These are phyloP conservation scores for Limnephilus auricula DNA, from an alignment of 2,888 invertebrate species.

Conservation along the genomic window DNA sequence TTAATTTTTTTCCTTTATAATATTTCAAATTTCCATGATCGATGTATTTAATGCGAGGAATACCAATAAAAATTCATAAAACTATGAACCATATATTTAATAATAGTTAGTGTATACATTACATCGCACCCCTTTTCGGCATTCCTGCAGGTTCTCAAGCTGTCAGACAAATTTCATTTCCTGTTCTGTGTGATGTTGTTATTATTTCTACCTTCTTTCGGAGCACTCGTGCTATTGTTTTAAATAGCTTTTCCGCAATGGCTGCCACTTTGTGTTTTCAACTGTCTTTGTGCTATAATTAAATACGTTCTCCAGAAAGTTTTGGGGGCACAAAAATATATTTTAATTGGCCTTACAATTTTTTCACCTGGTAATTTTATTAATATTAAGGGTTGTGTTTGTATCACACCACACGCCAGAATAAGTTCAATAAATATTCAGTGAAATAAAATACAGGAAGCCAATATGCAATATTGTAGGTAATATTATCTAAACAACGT, in stretches of 20 bases:
- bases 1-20: too few species aligned
- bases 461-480: too few species aligned
- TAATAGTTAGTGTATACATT: not conserved
- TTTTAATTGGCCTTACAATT: not conserved
- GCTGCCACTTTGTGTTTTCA: not conserved
- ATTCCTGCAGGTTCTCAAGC: conserved; percentile 31
- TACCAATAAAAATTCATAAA: too few species aligned
- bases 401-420: not conserved
- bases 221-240: conserved; percentile 60
- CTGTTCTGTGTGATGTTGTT: conserved; percentile 59
- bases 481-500: too few species aligned
- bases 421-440: not conserved
- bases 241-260: conserved; percentile 46
- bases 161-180: conserved; percentile 65
- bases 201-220: conserved; percentile 63
- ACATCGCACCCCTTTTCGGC: not conserved
- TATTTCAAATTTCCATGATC: too few species aligned
- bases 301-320: not conserved
- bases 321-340: not conserved
- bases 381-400: too few species aligned
- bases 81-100: too few species aligned
- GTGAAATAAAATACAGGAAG: not conserved
- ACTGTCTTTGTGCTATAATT: conserved; percentile 4
- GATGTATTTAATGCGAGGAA: too few species aligned
- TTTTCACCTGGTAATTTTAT: not conserved